These are phyloP conservation scores for Leptinotarsa peninsularis DNA, from an alignment of 2,888 invertebrate genomes.

Conservation along the genomic window DNA sequence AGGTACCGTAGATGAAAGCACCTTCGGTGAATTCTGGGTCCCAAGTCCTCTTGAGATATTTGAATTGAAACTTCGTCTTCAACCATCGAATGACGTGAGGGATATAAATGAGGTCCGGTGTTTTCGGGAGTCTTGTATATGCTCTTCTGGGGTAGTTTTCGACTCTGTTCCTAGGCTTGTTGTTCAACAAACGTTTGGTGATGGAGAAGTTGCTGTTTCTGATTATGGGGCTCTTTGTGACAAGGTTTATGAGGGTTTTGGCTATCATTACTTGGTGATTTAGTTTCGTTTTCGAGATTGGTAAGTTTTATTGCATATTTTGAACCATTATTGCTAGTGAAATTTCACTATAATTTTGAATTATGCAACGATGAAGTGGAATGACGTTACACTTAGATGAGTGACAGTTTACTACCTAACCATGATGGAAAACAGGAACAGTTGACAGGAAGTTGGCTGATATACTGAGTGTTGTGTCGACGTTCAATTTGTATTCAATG, in stretches of 20 bases:
- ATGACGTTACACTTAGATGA: not conserved
- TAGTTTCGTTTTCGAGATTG: conserved; percentile 16
- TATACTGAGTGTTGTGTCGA: not conserved
- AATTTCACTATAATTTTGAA: conserved; percentile 25
- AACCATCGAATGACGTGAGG: conserved; percentile 64
- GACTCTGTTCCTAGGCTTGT: not conserved
- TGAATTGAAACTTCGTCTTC: conserved; percentile 62
- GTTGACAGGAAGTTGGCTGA: not conserved
- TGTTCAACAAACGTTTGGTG: not conserved
- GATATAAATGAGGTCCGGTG: conserved; percentile 63
- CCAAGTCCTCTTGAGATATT: conserved; percentile 61
- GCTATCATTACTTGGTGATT: conserved; percentile 37
- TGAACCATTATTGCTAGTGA: conserved; percentile 7
- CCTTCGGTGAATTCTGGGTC: conserved; percentile 66
- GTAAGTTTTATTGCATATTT: not conserved
- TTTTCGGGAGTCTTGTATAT: conserved; percentile 54
- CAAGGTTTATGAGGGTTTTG: conserved; percentile 18
- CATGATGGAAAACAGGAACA: not conserved
- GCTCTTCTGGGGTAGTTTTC: conserved; percentile 5
- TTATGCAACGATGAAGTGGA: not conserved
- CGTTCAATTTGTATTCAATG: too few relatives aligned
- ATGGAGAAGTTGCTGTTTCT: conserved; percentile 20
- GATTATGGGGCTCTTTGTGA: conserved; percentile 25
- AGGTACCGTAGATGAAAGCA: conserved; percentile 63
- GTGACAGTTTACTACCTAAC: conserved; percentile 12